Evolutionary conservation across 2,888 invertebrate species (phyloP).

Genomic region (Drosophila histrio): DNA sequence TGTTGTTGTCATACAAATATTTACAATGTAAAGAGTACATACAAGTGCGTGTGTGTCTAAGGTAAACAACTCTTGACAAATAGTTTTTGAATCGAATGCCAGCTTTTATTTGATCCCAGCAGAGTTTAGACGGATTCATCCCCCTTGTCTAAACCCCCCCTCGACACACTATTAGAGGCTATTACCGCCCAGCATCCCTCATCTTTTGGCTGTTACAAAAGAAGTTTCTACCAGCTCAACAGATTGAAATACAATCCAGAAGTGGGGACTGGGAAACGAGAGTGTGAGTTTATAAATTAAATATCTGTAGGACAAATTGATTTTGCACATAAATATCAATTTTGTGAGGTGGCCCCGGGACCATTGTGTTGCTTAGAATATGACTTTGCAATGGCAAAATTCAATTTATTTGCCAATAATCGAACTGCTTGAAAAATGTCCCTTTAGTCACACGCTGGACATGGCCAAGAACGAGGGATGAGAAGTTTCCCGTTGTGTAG

Average conservation of each 20-base stretch:
- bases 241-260: slow-evolving; percentile 51
- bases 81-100: slow-evolving; percentile 5
- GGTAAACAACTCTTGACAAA: slow-evolving; percentile 8
- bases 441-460: slow-evolving; percentile 52
- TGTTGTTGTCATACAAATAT: slow-evolving; percentile 1
- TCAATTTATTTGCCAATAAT: slow-evolving; percentile 76
- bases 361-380: slow-evolving; percentile 60
- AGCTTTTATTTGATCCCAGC: slow-evolving; percentile 12
- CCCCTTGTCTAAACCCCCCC: neutral
- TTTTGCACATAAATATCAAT: slow-evolving; percentile 66
- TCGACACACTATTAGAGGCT: slow-evolving; percentile 9
- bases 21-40: neutral
- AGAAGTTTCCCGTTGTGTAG: neutral
- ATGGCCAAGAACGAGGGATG: neutral
- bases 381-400: slow-evolving; percentile 44
- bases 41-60: slow-evolving; percentile 1
- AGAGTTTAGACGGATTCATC: neutral
- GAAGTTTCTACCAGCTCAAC: slow-evolving; percentile 42
- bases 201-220: slow-evolving; percentile 28
- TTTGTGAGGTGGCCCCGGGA: slow-evolving; percentile 42
- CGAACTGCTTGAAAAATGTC: slow-evolving; percentile 52
- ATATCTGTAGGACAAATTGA: slow-evolving; percentile 72
- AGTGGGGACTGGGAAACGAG: neutral
- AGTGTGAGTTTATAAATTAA: slow-evolving; percentile 59
- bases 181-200: slow-evolving; percentile 40